Base-by-base conservation (phyloP, 2,113 vertebrate genomes). In the Alligator sinensis region DNA sequence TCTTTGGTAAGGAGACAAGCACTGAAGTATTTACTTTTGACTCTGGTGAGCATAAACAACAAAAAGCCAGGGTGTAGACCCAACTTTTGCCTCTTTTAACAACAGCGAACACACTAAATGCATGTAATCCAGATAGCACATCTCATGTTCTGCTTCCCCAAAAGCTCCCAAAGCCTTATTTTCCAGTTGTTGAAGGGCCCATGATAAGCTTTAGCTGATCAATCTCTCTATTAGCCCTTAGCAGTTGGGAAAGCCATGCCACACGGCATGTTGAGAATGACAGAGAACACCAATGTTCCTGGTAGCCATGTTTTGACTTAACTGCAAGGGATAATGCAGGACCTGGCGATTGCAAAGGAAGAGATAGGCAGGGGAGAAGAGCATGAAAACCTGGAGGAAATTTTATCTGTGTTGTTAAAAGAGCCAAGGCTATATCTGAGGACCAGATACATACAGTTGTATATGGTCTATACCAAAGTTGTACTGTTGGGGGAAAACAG, bases 231-330 rank as follows among this genome's bases (percentile, higher is more conserved):
- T 79, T 75, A 94, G 76, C 27, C 87, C 58, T 28, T 6, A 55
- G 24, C 18, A 62, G 27, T 10, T 77, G 27, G 80, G 90, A 54
- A 1, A 84, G 79, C 25, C 28, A 0, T 1, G 91, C 34, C 19
- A 86, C 18, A 61, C 1, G 57, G 54, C 34, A 62, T 0, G 0
- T 0, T 19, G 47, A 77, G 24, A 96, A 82, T 14, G 13, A 88
- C 19, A 76, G 7, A 25, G 5, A 28, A 80, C 34, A 78, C 70
- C 83, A 66, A 54, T 72, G 34, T 10, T 38, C 24, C 60, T 55
- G 0, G 6, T 6, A 91, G 12, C 11, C 66, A 18, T 25, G 82
- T 92, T 91, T 92, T 95, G 82, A 70, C 9, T n/a, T 34, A 30
- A 70, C 66, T 70, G n/a, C 16, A 70, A 19, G n/a, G 62, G 13